These are phyloP conservation scores for Boloria selene DNA, from an alignment of 2,888 invertebrate genomes.

Conservation along the genomic window DNA sequence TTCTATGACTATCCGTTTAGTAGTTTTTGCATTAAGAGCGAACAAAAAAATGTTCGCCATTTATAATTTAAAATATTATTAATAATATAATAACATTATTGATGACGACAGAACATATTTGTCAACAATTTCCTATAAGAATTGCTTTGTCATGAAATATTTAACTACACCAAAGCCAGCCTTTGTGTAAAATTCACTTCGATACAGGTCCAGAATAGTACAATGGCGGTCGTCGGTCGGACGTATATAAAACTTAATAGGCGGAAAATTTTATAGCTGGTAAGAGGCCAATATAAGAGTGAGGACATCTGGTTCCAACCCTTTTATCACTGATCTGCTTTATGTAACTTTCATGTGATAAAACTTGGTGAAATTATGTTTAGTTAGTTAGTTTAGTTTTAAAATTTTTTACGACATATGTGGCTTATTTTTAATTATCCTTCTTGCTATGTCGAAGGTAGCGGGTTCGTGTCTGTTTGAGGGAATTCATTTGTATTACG, in stretches of 20 bases:
- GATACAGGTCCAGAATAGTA: constrained; percentile 7
- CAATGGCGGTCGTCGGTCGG: constrained; percentile 23
- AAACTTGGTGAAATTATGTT: not conserved
- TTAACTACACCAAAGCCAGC: constrained; percentile 2
- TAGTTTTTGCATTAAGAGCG: too few species aligned
- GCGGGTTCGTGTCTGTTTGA: too few species aligned
- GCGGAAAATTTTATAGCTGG: constrained; percentile 30
- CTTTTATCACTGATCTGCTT: constrained; percentile 9
- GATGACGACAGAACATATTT: not conserved
- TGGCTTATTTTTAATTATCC: not conserved
- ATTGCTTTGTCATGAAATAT: constrained; percentile 4
- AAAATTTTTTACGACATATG: not conserved
- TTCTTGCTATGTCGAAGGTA: too few species aligned
- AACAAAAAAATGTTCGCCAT: too few species aligned
- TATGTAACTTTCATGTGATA: constrained; percentile 4
- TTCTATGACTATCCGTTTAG: too few species aligned
- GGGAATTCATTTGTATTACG: too few species aligned
- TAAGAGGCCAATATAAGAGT: constrained; percentile 25
- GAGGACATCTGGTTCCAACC: constrained; percentile 23
- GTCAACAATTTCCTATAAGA: not conserved
- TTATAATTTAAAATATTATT: too few species aligned
- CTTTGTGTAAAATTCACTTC: constrained; percentile 19
- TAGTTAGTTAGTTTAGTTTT: too few species aligned
- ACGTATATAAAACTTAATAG: constrained; percentile 31
- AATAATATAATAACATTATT: too few species aligned